Evolutionary conservation across 2,113 vertebrate genomes (phyloP).

Genomic region (Penelope pileata): DNA sequence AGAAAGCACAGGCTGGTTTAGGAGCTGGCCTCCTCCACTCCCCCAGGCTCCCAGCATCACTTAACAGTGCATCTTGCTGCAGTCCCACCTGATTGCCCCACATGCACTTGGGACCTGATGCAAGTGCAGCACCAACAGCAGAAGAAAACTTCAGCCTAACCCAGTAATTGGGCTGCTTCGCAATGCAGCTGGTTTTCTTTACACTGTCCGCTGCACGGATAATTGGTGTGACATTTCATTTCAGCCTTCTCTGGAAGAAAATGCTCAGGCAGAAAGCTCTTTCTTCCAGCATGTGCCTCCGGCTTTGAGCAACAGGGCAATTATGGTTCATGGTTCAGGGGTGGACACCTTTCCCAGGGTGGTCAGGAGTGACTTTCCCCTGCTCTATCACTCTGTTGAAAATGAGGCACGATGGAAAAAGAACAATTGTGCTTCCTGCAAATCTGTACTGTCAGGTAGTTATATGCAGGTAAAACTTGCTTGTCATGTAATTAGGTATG

Average conservation of each 20-base stretch:
- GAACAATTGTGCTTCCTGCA: accelerated
- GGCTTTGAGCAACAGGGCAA: neutral
- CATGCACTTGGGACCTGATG: accelerated
- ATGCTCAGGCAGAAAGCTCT: conserved; percentile 12
- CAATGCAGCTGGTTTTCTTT: neutral
- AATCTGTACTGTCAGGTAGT: conserved; percentile 15
- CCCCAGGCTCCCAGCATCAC: neutral
- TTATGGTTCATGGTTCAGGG: neutral
- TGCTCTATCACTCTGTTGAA: conserved; percentile 1
- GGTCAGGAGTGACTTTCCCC: neutral
- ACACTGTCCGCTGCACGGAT: conserved; percentile 22
- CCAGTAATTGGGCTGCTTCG: conserved; percentile 33
- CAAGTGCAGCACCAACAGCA: neutral
- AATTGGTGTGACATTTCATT: conserved; percentile 72
- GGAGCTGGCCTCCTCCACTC: accelerated
- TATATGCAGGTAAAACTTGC: neutral
- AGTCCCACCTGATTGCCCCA: neutral
- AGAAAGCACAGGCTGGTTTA: neutral
- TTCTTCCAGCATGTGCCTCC: conserved; percentile 13
- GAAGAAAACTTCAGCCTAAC: neutral
- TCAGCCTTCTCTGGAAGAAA: conserved; percentile 20
- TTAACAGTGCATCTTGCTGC: neutral
- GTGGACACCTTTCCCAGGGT: neutral
- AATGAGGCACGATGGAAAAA: neutral
- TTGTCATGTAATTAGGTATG: neutral